Evolutionary conservation across 2,797 vertebrate species (phyloP).

Genomic region (Furcifer pardalis): DNA sequence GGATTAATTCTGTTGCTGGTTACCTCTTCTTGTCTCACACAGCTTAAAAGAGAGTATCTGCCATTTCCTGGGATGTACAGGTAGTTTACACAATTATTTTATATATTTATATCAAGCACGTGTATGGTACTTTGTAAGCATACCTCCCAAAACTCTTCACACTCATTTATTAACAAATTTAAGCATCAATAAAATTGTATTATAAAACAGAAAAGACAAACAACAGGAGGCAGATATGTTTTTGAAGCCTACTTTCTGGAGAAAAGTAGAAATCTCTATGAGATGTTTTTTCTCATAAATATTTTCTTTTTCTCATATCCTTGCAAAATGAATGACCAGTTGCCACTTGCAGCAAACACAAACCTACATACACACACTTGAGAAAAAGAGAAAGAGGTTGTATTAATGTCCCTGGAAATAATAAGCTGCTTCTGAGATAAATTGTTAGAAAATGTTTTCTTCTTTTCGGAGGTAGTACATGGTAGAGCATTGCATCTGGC

Average conservation of each 20-base stretch:
- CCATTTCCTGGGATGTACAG: not conserved
- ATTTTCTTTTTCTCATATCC: not conserved
- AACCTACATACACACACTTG: too few relatives aligned
- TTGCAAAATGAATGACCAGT: not conserved
- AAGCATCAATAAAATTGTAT: not conserved
- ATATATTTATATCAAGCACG: not conserved
- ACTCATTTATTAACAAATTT: not conserved
- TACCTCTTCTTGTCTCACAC: not conserved
- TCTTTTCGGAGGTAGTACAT: not conserved
- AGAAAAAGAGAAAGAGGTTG: not conserved
- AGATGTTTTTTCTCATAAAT: not conserved
- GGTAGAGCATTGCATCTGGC: not conserved
- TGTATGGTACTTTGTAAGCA: not conserved
- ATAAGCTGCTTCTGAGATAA: too few relatives aligned
- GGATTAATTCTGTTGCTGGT: not conserved
- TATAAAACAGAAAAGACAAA: not conserved
- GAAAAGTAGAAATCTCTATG: not conserved
- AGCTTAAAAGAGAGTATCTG: not conserved
- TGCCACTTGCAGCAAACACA: not conserved
- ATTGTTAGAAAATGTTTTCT: not conserved
- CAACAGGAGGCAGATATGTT: not conserved
- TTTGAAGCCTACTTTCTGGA: not conserved
- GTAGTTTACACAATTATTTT: not conserved
- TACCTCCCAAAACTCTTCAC: not conserved
- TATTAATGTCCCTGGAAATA: not conserved